Evolutionary conservation across 2,888 invertebrate genomes (phyloP).

Genomic region (Heteromurus nitidus): DNA sequence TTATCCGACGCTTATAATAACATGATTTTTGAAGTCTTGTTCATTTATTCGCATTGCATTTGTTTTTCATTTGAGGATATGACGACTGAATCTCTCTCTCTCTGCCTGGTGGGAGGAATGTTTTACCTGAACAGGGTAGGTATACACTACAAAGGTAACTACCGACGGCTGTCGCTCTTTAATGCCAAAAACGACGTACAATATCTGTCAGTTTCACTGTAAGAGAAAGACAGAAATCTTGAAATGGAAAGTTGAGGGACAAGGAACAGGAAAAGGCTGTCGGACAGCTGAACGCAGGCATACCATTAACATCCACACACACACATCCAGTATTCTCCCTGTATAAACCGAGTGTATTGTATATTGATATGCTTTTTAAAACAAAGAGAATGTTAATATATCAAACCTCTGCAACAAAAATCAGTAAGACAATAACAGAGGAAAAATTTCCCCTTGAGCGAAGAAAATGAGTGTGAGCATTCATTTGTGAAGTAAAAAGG

Average conservation of each 20-base stretch:
- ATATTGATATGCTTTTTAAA: no score
- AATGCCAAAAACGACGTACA: slow-evolving; percentile 35
- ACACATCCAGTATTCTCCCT: neutral
- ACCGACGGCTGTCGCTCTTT: slow-evolving; percentile 50
- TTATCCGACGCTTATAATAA: slow-evolving; percentile 29
- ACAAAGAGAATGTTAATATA: no score
- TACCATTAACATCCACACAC: neutral
- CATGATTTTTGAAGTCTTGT: slow-evolving; percentile 18
- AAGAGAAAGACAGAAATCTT: slow-evolving; percentile 28
- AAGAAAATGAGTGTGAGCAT: no score
- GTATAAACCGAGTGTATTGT: neutral
- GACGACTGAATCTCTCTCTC: no score
- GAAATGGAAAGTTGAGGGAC: slow-evolving; percentile 24
- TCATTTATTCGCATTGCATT: no score
- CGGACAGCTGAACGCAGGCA: neutral
- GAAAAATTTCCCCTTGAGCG: no score
- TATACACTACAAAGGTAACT: neutral
- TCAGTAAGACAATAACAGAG: no score
- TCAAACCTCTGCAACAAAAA: no score
- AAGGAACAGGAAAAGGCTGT: slow-evolving; percentile 31
- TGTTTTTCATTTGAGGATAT: no score
- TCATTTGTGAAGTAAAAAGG: no score
- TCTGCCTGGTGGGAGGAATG: no score
- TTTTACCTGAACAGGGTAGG: no score
- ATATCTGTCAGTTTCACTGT: slow-evolving; percentile 54